Evolutionary conservation across 2,888 invertebrate genomes (phyloP).

Genomic region (Anarsia innoxiella): DNA sequence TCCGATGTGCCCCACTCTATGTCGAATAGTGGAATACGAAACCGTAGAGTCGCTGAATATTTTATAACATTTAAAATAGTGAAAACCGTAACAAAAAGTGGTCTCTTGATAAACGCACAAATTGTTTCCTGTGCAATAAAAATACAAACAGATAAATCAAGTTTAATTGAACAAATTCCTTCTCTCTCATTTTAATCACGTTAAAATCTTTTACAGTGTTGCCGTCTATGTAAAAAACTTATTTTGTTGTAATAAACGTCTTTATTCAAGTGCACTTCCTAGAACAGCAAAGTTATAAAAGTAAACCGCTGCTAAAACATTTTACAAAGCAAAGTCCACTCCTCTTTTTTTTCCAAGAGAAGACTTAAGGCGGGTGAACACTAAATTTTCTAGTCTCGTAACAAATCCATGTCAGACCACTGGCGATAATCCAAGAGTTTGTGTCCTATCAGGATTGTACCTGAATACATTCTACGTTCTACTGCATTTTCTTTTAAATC

Average conservation of each 20-base stretch:
- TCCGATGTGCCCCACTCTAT: conserved; percentile 23
- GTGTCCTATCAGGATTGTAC: conserved; percentile 39
- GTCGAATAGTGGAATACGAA: conserved; percentile 17
- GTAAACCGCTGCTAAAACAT: background rate
- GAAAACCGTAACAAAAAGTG: too few relatives aligned
- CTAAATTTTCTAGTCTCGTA: conserved; percentile 51
- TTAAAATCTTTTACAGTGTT: too few relatives aligned
- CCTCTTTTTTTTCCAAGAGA: conserved; percentile 15
- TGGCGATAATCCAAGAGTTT: conserved; percentile 58
- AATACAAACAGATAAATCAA: too few relatives aligned
- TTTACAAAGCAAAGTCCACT: background rate
- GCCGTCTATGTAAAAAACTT: too few relatives aligned
- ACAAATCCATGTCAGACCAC: conserved; percentile 51
- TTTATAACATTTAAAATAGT: too few relatives aligned
- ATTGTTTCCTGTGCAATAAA: too few relatives aligned
- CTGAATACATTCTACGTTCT: conserved; percentile 28
- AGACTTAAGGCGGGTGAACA: conserved; percentile 36
- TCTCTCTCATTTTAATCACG: too few relatives aligned
- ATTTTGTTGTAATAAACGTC: too few relatives aligned
- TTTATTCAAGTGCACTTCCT: too few relatives aligned
- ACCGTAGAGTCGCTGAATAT: background rate
- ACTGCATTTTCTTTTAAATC: background rate
- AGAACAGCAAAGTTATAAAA: too few relatives aligned
- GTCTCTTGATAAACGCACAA: too few relatives aligned
- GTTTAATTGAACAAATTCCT: too few relatives aligned